phyloP scores from a whole-genome alignment of 2,113 vertebrate species.

The Arothron firmamentum region DNA sequence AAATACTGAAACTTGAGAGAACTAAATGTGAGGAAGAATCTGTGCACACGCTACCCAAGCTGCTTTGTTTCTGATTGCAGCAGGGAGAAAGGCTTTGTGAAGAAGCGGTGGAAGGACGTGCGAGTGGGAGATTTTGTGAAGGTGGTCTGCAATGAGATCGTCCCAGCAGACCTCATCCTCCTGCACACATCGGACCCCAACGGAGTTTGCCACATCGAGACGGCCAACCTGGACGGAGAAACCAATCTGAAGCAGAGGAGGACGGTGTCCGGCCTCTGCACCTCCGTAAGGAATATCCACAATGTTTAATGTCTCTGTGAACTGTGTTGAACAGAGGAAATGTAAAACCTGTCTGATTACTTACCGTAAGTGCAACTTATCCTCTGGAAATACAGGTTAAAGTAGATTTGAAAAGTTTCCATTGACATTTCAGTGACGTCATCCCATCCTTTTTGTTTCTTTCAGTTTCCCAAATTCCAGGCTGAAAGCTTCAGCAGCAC shows the following conservation, averaged over 20 bases:
- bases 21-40: conserved; percentile 9
- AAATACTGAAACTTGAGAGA: not conserved
- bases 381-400: conserved; percentile 14
- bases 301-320: not conserved
- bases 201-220: conserved; percentile 86
- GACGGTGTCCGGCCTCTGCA: conserved; percentile 54
- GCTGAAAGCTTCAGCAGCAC: conserved; percentile 79
- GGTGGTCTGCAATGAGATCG: conserved; percentile 83
- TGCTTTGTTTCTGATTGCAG: conserved; percentile 60
- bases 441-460: conserved; percentile 9
- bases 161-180: conserved; percentile 91
- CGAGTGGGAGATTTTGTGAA: conserved; percentile 89
- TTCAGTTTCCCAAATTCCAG: conserved; percentile 61
- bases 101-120: conserved; percentile 87
- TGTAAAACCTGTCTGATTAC: conserved; percentile 1
- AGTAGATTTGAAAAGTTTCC: conserved; percentile 7
- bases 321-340: no score
- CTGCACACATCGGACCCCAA: conserved; percentile 84
- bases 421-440: not conserved
- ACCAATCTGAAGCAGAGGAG: conserved; percentile 91
- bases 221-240: conserved; percentile 89
- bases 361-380: not conserved
- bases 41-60: not conserved
- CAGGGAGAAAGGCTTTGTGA: conserved; percentile 71
- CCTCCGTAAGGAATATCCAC: conserved; percentile 46